phyloP scores from a whole-genome alignment of 2,888 invertebrate genomes.

The Andrena fulva region DNA sequence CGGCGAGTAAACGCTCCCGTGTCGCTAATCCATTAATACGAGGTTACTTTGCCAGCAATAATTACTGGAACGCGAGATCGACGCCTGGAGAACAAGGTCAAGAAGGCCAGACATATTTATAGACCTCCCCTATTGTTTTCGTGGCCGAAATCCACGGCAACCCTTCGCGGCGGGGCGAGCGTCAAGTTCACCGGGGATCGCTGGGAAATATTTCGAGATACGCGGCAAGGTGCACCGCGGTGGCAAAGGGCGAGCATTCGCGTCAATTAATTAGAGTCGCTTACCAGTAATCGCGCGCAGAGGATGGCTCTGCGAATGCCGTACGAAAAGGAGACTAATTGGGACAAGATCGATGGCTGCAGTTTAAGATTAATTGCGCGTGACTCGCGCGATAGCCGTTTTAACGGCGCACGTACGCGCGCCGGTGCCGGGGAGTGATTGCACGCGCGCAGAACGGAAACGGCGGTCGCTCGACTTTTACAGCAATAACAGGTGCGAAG shows the following conservation, averaged over 20 bases:
- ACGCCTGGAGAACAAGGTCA: conserved; percentile 2
- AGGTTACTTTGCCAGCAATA: too few relatives aligned
- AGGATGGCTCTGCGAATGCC: conserved; percentile 12
- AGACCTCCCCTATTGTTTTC: background rate
- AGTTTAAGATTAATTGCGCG: conserved; percentile 50
- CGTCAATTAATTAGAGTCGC: conserved; percentile 33
- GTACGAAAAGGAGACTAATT: conserved; percentile 43
- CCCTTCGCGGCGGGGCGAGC: background rate
- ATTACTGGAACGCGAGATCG: background rate
- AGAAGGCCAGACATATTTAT: background rate
- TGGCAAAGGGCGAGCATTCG: conserved; percentile 1
- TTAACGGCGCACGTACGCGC: conserved; percentile 5
- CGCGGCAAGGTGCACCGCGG: background rate
- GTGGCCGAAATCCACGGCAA: background rate
- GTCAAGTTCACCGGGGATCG: background rate
- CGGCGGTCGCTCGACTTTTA: conserved; percentile 31
- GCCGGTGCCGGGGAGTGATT: conserved; percentile 22
- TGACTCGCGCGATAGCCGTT: conserved; percentile 45
- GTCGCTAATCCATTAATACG: too few relatives aligned
- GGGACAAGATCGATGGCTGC: conserved; percentile 40
- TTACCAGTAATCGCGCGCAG: conserved; percentile 9
- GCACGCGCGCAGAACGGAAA: conserved; percentile 26
- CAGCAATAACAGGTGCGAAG: conserved; percentile 50
- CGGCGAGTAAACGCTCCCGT: too few relatives aligned
- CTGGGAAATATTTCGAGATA: background rate